Base-by-base conservation (phyloP, 2,113 vertebrate species). In the Pseudopipra pipra region DNA sequence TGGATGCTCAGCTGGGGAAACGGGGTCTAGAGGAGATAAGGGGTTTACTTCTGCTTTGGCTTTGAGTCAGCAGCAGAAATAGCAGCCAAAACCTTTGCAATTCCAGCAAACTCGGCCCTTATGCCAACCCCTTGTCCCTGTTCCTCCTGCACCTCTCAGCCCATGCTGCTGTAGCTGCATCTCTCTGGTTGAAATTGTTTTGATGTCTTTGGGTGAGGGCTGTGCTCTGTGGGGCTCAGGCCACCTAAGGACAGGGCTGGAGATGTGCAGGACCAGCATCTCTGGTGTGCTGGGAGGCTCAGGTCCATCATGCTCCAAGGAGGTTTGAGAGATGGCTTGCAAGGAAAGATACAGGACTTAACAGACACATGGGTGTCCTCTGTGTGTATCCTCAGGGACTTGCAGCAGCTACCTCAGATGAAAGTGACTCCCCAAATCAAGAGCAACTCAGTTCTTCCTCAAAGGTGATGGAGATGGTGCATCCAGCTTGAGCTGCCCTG, bases 141-240 rank as follows among this genome's bases (percentile, higher is more conserved):
- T 58, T 55, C n/a, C 27, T 88, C n/a, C 58, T 31, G 14, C 4
- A 0, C 33, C 23, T 51, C 56, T 89, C 61, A n/a, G n/a, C 51
- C 85, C 5, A 1, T 2, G 2, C 23, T 0, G 0, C 46, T 62
- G 41, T 12, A 89, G 63, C 59, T 87, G 5, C 17, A 9, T 47
- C 44, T 59, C 22, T 70, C 51, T 87, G 6, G 2, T 27, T 78
- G 77, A 61, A 55, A 52, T 68, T 12, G 33, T 44, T 75, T 59
- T 2, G 5, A 19, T 2, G 2, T 43, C 11, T 85, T 59, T 68
- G 62, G n/a, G 35, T 51, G 27, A 43, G 47, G 6, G 31, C 0
- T 82, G 52, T 63, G 37, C n/a, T 85, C 51, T 54, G 39, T 28
- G 24, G 56, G 86, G 35, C 54, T 5, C 52, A 61, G 54, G 13